A percentile compares a stretch with the other conserved stretches of the same genome.
These are phyloP conservation scores for Zaprionus africanus DNA, from an alignment of 1,140 invertebrate genomes.

Conservation along the genomic window DNA sequence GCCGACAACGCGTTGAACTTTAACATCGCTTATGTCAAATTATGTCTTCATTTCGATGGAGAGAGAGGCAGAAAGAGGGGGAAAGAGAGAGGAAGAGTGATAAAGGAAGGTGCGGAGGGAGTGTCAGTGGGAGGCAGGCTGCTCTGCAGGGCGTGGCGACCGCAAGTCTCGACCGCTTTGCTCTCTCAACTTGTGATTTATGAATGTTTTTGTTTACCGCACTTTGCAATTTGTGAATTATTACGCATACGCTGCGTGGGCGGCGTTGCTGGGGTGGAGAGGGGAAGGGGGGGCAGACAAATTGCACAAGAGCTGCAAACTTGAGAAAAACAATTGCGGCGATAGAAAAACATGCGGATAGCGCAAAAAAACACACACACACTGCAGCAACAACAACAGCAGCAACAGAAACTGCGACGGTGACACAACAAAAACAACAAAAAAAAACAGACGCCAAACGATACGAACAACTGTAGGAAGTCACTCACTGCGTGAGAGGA, in stretches of 20 bases:
- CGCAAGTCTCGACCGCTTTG: conserved; percentile 34
- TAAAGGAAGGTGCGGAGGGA: background rate
- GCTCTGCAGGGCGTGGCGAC: conserved; percentile 60
- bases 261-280: background rate
- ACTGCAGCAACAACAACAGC: conserved; percentile 18
- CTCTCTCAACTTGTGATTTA: conserved; percentile 36
- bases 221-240: conserved; percentile 74
- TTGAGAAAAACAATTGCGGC: conserved; percentile 78
- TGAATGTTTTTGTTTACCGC: conserved; percentile 76
- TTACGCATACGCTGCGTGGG: conserved; percentile 65
- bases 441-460: conserved; percentile 38
- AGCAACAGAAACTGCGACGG: conserved; percentile 19
- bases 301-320: conserved; percentile 76
- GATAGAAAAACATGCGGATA: conserved; percentile 76
- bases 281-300: conserved; percentile 50
- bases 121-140: background rate
- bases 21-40: conserved; percentile 82
- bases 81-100: background rate
- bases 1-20: conserved; percentile 59
- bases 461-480: conserved; percentile 64
- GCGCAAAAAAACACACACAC: conserved; percentile 22
- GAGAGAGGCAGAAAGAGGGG: background rate
- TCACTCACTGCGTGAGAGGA: conserved; percentile 23
- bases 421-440: background rate
- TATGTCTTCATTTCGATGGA: conserved; percentile 67